These are phyloP conservation scores for Eleutherodactylus coqui DNA, from an alignment of 2,797 vertebrate genomes.

Conservation along the genomic window DNA sequence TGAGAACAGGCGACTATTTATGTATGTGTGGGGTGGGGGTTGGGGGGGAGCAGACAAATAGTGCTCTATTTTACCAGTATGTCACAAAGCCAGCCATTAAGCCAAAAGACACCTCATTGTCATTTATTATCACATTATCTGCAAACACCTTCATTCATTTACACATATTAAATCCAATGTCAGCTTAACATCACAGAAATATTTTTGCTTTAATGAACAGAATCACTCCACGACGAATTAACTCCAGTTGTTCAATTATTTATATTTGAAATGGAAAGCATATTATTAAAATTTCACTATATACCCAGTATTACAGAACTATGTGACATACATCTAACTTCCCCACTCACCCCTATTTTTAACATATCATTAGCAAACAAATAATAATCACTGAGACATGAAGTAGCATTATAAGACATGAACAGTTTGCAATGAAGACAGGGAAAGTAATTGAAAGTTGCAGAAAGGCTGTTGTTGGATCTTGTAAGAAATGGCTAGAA, in stretches of 20 bases:
- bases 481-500: conserved; percentile 99
- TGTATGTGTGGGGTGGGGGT: not conserved
- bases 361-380: conserved; percentile 81
- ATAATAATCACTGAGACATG: conserved; percentile 81
- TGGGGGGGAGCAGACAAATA: not conserved
- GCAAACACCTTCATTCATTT: conserved; percentile 1
- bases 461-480: conserved; percentile 95
- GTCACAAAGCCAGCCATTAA: not conserved
- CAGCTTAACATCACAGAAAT: not conserved
- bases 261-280: not conserved
- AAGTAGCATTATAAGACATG: conserved; percentile 80
- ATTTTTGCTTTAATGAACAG: not conserved
- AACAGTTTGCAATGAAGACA: conserved; percentile 94
- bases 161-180: not conserved
- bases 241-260: not conserved
- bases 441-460: conserved; percentile 99
- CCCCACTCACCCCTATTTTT: conserved; percentile 66
- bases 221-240: not conserved
- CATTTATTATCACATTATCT: not conserved
- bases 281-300: conserved; percentile 27
- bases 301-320: not conserved
- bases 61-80: not conserved
- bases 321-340: conserved; percentile 36
- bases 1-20: not conserved
- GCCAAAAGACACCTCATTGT: not conserved